Base-by-base conservation (phyloP, 2,888 invertebrate genomes). In the Agrotis ipsilon region DNA sequence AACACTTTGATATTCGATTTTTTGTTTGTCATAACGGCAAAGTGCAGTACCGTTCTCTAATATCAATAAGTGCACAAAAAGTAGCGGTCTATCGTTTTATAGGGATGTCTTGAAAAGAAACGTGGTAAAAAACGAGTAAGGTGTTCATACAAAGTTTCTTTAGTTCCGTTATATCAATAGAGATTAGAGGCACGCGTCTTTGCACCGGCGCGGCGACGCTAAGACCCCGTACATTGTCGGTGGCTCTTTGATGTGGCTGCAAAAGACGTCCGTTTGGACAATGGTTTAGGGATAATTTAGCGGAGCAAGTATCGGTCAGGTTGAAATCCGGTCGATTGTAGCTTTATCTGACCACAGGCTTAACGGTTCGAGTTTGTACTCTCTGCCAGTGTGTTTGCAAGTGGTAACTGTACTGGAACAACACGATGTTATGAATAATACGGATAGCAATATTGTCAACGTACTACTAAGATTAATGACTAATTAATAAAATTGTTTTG, bases 171-270 rank as follows among this genome's bases (percentile, higher is more conserved):
- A 95, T 92, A 93, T 95, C 94, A 95, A 95, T 94, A 93, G 94
- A 93, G 94, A 95, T 95, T 95, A 95, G 87, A 89, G 93, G 94
- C 96, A 96, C 96, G 96, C 94, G 96, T 91, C 92, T 92, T 89
- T 89, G 90, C 89, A 87, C 84, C 87, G 83, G 79, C 88, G 86
- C 87, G 83, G 79, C 88, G 86, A 86, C 78, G 86, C 83, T 76
- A 78, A 88, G 87, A 89, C 91, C 89, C 90, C 88, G 89, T 80
- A 86, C 77, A 92, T 92, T 94, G 94, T 94, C 94, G 94, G 94
- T 48, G 21, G 51, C 46, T 59, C 87, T 95, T 94, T 95, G 94
- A 95, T 93, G 94, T 92, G 95, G 94, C 94, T 94, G 94, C 86
- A 92, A 95, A 94, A 94, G 94, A 93, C 94, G 87, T 75, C 84